Percentiles rank a stretch among this genome's conserved stretches.
phyloP scores from a whole-genome alignment of 2,113 vertebrate genomes.

The Sylvia atricapilla region DNA sequence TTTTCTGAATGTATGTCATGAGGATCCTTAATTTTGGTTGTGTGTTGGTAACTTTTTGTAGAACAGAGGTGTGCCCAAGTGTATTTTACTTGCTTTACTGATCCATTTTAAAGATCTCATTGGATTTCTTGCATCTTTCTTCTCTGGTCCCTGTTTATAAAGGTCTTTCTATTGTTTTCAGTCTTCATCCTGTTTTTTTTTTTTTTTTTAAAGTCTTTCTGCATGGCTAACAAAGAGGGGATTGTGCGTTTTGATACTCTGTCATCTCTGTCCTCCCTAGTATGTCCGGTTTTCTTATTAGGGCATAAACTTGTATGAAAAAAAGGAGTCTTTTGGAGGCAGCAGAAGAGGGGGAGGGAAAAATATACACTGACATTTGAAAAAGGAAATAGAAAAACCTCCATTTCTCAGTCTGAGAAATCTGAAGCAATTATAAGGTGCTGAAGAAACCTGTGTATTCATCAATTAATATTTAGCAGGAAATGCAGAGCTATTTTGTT shows the following conservation, averaged over 20 bases:
- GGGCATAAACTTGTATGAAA: conserved; percentile 6
- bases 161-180: conserved; percentile 51
- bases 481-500: neutral
- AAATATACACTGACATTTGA: conserved; percentile 11
- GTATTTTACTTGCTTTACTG: neutral
- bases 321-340: conserved; percentile 32
- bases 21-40: neutral
- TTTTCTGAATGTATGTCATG: neutral
- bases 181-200: conserved; percentile 34
- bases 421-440: neutral
- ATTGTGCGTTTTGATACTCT: conserved; percentile 45
- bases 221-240: conserved; percentile 49
- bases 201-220: conserved; percentile 24
- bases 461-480: neutral
- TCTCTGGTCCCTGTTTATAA: conserved; percentile 11
- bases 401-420: neutral
- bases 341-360: neutral
- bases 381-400: conserved; percentile 24
- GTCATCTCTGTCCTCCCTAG: conserved; percentile 51
- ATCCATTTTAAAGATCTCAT: neutral
- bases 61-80: neutral
- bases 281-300: conserved; percentile 54
- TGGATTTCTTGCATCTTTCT: neutral
- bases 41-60: neutral
- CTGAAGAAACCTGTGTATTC: neutral